These are phyloP conservation scores for Halcyon smyrnensis DNA, from an alignment of 2,797 vertebrate genomes.

Conservation along the genomic window DNA sequence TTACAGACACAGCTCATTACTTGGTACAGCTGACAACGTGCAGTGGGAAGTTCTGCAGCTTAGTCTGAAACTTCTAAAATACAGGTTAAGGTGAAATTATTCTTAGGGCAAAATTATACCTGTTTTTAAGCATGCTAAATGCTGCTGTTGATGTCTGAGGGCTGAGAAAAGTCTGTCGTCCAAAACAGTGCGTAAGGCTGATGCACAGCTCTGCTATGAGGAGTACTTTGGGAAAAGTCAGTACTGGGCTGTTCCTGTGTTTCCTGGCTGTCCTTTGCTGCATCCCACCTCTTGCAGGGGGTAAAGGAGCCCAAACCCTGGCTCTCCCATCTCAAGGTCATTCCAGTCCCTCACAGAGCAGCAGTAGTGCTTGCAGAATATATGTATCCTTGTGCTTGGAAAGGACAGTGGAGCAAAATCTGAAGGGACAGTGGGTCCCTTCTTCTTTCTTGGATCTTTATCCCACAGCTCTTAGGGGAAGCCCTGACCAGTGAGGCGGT, in stretches of 20 bases:
- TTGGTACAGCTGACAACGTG: slow-evolving; percentile 17
- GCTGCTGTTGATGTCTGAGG: slow-evolving; percentile 30
- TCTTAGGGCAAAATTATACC: slow-evolving; percentile 16
- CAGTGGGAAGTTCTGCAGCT: neutral
- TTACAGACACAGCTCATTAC: neutral
- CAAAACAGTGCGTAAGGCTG: accelerated
- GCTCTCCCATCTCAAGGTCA: neutral
- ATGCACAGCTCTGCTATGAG: accelerated
- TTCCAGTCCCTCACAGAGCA: neutral
- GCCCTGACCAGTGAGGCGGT: neutral
- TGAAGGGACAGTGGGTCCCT: neutral
- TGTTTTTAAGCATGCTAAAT: neutral
- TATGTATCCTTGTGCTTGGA: neutral
- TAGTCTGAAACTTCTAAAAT: neutral
- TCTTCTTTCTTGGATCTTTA: neutral
- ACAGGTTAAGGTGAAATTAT: neutral
- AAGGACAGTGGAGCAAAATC: neutral
- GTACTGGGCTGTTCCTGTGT: neutral
- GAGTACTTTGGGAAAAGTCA: neutral
- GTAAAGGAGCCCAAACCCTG: neutral
- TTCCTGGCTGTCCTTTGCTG: neutral
- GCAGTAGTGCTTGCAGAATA: neutral
- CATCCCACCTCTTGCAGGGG: neutral
- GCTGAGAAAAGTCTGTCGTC: neutral
- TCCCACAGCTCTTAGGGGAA: neutral